Evolutionary conservation across 2,113 vertebrate genomes (phyloP), one percentile per base, ranked within the genome.

Genomic region (Osmerus eperlanus): DNA sequence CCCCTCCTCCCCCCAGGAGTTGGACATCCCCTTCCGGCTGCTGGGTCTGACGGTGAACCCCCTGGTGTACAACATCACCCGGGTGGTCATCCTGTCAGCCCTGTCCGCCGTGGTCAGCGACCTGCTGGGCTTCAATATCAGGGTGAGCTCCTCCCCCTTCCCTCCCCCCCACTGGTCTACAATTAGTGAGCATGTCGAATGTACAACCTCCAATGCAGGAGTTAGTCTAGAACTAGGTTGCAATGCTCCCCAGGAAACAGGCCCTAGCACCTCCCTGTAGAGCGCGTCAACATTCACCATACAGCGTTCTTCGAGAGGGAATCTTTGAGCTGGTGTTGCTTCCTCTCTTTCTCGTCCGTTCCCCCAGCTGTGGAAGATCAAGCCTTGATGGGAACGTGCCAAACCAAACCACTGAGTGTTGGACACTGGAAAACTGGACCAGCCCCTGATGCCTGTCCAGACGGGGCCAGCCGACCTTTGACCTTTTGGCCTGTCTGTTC

Each of bases 11-110:
- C 73, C 36, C 12, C 87, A 99, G 97, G 97, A 99, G 72, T 60
- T 99, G 73, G 97, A 99, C 70, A 94, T 92, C 54, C 97, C 97
- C 0, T 99, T 99, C 84, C 90, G 97, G 84, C 93, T 99, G 11
- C 94, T 98, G 7, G 96, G 97, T 1, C 91, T 99, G 84, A 97
- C 97, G 0, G 95, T 97, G 90, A 99, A 99, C 75, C 97, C 97
- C 1, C 82, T 99, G 23, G 96, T 99, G 89, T 99, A 97, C 83
- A 99, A 98, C 74, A 98, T 98, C 78, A 98, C 97, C 0, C 92
- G 94, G 1, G 96, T 99, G 15, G 95, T 99, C 56, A 99, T 99
- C 80, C 92, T 99, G 76, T 99, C 97, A 13, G 97, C 96, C 3
- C 93, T 99, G 80, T 99, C 97, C 0, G 97, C 96, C 11, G 95